Base-by-base conservation (phyloP, 1,140 invertebrate species). In the Aporrectodea caliginosa region DNA sequence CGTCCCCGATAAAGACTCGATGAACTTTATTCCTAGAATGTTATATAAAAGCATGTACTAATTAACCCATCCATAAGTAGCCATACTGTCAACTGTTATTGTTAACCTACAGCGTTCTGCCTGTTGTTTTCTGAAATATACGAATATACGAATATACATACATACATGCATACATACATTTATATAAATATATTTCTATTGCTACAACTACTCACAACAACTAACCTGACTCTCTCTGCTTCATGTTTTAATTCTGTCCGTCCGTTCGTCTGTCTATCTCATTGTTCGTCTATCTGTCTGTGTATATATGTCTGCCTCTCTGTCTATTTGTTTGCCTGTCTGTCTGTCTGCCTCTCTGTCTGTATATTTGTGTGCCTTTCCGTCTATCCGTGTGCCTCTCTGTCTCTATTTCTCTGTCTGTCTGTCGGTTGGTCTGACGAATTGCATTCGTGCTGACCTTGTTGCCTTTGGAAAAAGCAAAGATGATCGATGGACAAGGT, bases 321-420 rank as follows among this genome's bases (percentile, higher is more conserved):
- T 71, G 16, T 70, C 34, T 35, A 22, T 22, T 22, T 58, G 6
- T 58, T 6, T 58, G 6, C 27, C 33, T 35, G 16, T 58, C 75
- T 1, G n/a, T 1, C 70, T 72, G 89, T 85, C 12, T 71, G 0
- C 29, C 43, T 58, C 43, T 58, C 43, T 22, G 43, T 69, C 32
- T 27, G 22, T 58, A 58, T 58, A 58, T 27, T 35, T 69, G 27
- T 27, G 22, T 58, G 22, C 22, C 6, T 27, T 35, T 73, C 69
- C 76, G 30, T 69, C 34, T 58, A 22, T 12, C 43, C 22, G 43
- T 58, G 6, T 58, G 6, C 22, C 43, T 58, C 6, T 58, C 43
- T 73, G 69, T 77, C 69, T 77, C 73, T 76, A n/a, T 77, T 43
- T 35, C 74, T 80, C 79, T 76, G 35, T 77, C 73, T 76, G 22